phyloP scores from a whole-genome alignment of 2,888 invertebrate species.

The Stenurella melanura region DNA sequence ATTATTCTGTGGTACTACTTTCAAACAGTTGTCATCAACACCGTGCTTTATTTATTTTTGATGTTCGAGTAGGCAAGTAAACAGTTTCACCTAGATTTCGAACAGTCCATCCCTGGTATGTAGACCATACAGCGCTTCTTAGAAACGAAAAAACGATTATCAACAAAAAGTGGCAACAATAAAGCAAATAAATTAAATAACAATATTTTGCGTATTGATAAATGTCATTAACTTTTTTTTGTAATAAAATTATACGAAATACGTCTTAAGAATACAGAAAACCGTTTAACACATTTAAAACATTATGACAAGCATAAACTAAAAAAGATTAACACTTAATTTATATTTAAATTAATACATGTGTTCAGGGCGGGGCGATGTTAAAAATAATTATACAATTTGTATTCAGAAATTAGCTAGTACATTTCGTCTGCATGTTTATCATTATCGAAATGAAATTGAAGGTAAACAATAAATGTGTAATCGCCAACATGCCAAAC shows the following conservation, averaged over 20 bases:
- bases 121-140: not conserved
- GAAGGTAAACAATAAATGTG: not conserved
- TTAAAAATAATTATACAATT: not conserved
- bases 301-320: slow-evolving; percentile 15
- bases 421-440: not conserved
- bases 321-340: slow-evolving; percentile 11
- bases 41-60: too few relatives aligned
- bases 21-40: too few relatives aligned
- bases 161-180: not conserved
- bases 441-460: not conserved
- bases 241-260: not conserved
- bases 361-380: slow-evolving; percentile 7
- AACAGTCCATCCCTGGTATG: not conserved
- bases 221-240: not conserved
- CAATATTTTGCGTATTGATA: not conserved
- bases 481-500: not conserved
- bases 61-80: too few relatives aligned
- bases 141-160: not conserved
- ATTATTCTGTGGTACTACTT: too few relatives aligned
- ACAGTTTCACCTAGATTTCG: too few relatives aligned
- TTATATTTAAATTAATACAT: slow-evolving; percentile 20
- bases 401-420: not conserved
- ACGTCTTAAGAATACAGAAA: not conserved
- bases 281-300: slow-evolving; percentile 11
- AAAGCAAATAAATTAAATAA: slow-evolving; percentile 14